Conservation (phyloP, 2,113 vertebrate genomes). For the Peucedramus taeniatus region DNA sequence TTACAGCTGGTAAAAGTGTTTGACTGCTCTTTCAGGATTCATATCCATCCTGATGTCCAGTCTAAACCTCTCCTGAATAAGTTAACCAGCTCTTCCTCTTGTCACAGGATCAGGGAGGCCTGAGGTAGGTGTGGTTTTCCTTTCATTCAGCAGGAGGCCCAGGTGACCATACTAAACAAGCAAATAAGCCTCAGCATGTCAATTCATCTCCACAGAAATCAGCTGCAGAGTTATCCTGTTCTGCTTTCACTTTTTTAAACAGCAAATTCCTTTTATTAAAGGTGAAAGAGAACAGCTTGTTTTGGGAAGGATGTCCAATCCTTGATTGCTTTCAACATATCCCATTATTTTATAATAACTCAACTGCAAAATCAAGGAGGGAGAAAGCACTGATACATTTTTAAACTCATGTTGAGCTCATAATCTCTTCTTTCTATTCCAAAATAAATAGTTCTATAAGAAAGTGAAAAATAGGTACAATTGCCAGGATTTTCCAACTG, state of each 20-base stretch:
- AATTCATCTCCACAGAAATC: not conserved
- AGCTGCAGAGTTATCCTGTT: not conserved
- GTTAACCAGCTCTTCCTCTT: not conserved
- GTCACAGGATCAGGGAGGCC: accelerated
- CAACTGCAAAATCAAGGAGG: not conserved
- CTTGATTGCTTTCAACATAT: not conserved
- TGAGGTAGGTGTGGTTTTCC: not conserved
- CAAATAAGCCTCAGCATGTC: not conserved
- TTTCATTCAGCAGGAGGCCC: not conserved
- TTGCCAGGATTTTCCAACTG: not conserved
- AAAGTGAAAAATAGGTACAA: not conserved
- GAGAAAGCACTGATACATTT: not conserved
- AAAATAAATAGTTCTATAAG: not conserved
- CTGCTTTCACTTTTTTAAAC: not conserved
- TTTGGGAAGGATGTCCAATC: not conserved
- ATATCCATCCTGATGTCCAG: not conserved
- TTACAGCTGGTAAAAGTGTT: not conserved
- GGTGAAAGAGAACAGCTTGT: not conserved
- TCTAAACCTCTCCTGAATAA: not conserved
- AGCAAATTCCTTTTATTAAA: not conserved
- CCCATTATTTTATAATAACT: not conserved
- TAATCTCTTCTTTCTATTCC: not conserved
- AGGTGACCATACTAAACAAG: not conserved
- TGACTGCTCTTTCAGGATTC: not conserved
- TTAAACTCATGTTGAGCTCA: not conserved